Percentiles rank a stretch among this genome's conserved stretches.
Evolutionary conservation across 37 sponge, comb jelly and placozoan species (phyloP).

Genomic region (Bolinopsis microptera): DNA sequence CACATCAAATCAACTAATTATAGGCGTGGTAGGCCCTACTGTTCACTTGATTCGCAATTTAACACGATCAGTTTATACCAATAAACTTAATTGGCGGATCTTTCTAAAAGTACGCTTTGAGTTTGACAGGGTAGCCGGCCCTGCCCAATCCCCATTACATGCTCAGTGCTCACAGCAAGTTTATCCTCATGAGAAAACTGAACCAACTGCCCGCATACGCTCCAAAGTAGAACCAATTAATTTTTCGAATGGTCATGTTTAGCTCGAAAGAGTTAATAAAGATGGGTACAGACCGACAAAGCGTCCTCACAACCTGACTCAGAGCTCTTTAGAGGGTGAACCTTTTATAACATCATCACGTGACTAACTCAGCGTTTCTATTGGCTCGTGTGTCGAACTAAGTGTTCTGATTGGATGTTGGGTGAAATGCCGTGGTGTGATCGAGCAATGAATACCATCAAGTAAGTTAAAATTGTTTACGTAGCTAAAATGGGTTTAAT

Average conservation of each 20-base stretch:
- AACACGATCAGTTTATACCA: background rate
- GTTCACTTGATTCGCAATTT: background rate
- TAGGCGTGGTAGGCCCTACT: background rate
- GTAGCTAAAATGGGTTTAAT: background rate
- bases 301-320: background rate
- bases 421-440: background rate
- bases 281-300: background rate
- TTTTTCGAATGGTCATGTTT: background rate
- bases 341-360: background rate
- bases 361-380: too few relatives aligned
- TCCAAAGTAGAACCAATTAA: background rate
- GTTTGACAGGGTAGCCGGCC: background rate
- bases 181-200: too few relatives aligned
- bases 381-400: too few relatives aligned
- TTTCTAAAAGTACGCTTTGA: background rate
- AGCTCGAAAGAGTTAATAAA: background rate
- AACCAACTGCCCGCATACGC: background rate
- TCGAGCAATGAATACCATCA: background rate
- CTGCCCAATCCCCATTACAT: too few relatives aligned
- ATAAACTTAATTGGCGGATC: background rate
- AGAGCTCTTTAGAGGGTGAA: background rate
- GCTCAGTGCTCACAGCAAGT: too few relatives aligned
- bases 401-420: background rate
- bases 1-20: background rate
- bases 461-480: slow-evolving; percentile 25